A percentile compares a stretch with the other conserved stretches of the same genome.
phyloP scores from a whole-genome alignment of 2,797 vertebrate genomes.

The Acipenser transmontanus region DNA sequence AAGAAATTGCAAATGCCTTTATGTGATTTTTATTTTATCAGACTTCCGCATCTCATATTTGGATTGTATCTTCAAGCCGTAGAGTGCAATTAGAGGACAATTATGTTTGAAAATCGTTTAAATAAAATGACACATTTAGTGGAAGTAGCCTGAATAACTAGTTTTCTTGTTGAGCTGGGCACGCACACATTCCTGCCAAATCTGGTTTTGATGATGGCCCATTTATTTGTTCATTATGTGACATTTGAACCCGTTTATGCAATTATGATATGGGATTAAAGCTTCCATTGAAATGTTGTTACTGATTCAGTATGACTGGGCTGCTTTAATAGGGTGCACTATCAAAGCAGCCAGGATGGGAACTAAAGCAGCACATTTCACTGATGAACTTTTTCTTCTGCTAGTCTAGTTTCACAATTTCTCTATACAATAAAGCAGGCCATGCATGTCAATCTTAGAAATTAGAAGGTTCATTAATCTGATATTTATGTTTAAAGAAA shows the following conservation, averaged over 20 bases:
- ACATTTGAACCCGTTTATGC: slow-evolving; percentile 51
- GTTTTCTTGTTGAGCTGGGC: slow-evolving; percentile 45
- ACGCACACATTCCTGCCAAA: slow-evolving; percentile 39
- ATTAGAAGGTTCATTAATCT: no score
- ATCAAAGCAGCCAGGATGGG: slow-evolving; percentile 2
- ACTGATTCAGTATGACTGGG: slow-evolving; percentile 34
- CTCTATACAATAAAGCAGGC: no score
- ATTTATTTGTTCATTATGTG: slow-evolving; percentile 58
- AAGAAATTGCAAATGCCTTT: no score
- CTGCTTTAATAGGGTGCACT: slow-evolving; percentile 9
- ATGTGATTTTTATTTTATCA: no score
- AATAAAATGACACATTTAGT: slow-evolving; percentile 37
- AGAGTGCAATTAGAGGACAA: slow-evolving; percentile 38
- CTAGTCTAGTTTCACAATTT: no score
- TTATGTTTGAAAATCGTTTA: slow-evolving; percentile 32
- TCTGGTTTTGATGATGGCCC: slow-evolving; percentile 45
- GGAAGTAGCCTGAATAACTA: slow-evolving; percentile 30
- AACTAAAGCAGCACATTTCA: no score
- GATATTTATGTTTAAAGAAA: neutral
- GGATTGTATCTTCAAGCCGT: slow-evolving; percentile 35
- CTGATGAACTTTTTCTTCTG: no score
- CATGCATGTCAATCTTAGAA: no score
- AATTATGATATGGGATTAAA: slow-evolving; percentile 39
- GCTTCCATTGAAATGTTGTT: slow-evolving; percentile 35
- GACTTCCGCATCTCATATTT: slow-evolving; percentile 2